These are phyloP conservation scores for Pollenia angustigena DNA, from an alignment of 2,888 invertebrate species.

Conservation along the genomic window DNA sequence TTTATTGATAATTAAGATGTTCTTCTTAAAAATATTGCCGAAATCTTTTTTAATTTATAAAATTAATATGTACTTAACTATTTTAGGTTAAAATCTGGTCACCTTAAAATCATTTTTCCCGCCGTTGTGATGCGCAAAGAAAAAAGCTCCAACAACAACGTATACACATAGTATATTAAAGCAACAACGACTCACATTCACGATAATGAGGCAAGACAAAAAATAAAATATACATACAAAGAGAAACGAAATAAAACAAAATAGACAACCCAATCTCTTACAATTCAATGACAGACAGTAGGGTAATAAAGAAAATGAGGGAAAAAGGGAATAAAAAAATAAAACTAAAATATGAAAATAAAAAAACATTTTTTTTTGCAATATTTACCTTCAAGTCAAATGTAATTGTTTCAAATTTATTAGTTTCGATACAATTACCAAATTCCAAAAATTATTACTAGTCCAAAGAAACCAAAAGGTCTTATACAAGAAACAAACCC, in stretches of 20 bases:
- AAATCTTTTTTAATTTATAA: neutral
- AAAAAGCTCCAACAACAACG: slow-evolving; percentile 67
- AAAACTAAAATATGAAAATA: slow-evolving; percentile 46
- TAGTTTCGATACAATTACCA: neutral
- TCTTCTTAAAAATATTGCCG: no score
- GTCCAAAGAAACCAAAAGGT: slow-evolving; percentile 22
- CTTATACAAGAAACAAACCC: slow-evolving; percentile 67
- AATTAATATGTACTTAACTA: neutral
- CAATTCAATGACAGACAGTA: slow-evolving; percentile 68
- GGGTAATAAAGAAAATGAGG: slow-evolving; percentile 63
- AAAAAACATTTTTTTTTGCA: slow-evolving; percentile 30
- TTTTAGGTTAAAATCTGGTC: slow-evolving; percentile 63
- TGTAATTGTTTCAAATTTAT: slow-evolving; percentile 50
- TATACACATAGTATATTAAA: slow-evolving; percentile 64
- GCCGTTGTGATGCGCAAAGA: slow-evolving; percentile 77
- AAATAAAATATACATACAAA: slow-evolving; percentile 69
- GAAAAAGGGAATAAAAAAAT: slow-evolving; percentile 29
- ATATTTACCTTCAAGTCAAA: slow-evolving; percentile 67
- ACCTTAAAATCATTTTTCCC: slow-evolving; percentile 76
- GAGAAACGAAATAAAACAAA: slow-evolving; percentile 59
- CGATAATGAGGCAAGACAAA: slow-evolving; percentile 66
- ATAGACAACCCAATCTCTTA: slow-evolving; percentile 56
- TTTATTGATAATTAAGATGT: no score
- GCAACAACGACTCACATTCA: slow-evolving; percentile 73
- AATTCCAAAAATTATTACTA: slow-evolving; percentile 24